phyloP scores from a whole-genome alignment of 2,113 vertebrate species.

The Glaucomys volans region DNA sequence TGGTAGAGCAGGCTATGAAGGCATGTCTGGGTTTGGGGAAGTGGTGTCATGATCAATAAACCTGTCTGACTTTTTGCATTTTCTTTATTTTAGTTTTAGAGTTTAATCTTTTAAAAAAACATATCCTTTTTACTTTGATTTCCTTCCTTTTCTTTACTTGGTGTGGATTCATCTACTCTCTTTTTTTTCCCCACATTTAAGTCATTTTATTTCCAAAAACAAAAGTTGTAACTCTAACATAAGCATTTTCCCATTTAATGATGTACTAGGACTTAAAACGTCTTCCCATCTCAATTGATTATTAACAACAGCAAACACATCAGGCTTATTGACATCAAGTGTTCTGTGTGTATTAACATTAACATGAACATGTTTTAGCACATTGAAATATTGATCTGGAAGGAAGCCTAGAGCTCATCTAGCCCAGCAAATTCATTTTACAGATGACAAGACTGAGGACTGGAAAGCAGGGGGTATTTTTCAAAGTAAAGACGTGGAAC shows the following conservation, averaged over 20 bases:
- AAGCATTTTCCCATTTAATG: conserved; percentile 1
- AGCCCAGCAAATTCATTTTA: neutral
- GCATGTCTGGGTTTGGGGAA: neutral
- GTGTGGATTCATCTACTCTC: neutral
- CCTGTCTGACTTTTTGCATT: conserved; percentile 39
- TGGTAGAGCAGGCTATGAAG: neutral
- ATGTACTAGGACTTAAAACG: neutral
- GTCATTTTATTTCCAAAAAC: conserved; percentile 12
- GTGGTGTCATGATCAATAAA: neutral
- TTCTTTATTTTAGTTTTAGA: conserved; percentile 52
- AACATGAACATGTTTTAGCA: neutral
- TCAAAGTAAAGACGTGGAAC: neutral
- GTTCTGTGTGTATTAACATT: neutral
- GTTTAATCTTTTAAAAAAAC: neutral
- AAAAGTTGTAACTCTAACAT: neutral
- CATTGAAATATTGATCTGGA: neutral
- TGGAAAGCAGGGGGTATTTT: neutral
- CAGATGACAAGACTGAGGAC: neutral
- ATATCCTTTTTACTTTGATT: neutral
- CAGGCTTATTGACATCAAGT: neutral
- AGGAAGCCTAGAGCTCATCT: neutral
- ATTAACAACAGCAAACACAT: neutral
- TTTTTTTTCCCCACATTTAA: neutral
- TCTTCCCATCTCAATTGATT: conserved; percentile 1
- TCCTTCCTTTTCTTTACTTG: conserved; percentile 44